Evolutionary conservation across 2,888 invertebrate genomes (phyloP).

Genomic region (Chorisops tibialis): DNA sequence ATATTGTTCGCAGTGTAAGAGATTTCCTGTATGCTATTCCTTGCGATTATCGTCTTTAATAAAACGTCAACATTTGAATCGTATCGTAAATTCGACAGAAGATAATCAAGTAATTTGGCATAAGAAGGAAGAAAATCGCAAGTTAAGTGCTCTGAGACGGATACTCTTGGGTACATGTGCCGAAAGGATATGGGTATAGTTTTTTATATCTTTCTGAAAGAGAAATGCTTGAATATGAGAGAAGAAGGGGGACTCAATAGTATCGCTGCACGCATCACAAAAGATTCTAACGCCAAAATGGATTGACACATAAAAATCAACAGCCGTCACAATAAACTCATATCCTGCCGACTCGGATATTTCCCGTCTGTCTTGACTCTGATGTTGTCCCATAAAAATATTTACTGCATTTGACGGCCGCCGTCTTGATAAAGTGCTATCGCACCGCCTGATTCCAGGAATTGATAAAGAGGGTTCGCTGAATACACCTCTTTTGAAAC

Average conservation of each 20-base stretch:
- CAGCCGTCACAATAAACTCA: slow-evolving; percentile 34
- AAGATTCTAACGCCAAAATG: slow-evolving; percentile 28
- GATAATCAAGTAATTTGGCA: slow-evolving; percentile 34
- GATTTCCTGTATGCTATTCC: background rate
- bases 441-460: slow-evolving; percentile 4
- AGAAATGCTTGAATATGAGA: slow-evolving; percentile 20
- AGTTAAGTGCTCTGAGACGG: slow-evolving; percentile 8
- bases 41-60: slow-evolving; percentile 29
- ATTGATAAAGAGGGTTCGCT: slow-evolving; percentile 24
- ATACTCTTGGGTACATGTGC: slow-evolving; percentile 28
- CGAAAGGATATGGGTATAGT: slow-evolving; percentile 27
- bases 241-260: background rate
- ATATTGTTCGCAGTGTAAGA: slow-evolving; percentile 19
- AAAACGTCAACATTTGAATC: slow-evolving; percentile 27
- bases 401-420: slow-evolving; percentile 30
- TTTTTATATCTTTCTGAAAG: slow-evolving; percentile 33
- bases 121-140: slow-evolving; percentile 9
- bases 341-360: slow-evolving; percentile 28
- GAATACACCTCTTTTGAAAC: slow-evolving; percentile 12
- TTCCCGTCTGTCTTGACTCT: slow-evolving; percentile 8
- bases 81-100: slow-evolving; percentile 29
- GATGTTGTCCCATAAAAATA: slow-evolving; percentile 30
- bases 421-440: slow-evolving; percentile 29
- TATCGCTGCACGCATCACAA: background rate
- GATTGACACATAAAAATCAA: slow-evolving; percentile 35